These are phyloP conservation scores for Chloropsis cyanopogon DNA, from an alignment of 2,113 vertebrate species.

Conservation along the genomic window DNA sequence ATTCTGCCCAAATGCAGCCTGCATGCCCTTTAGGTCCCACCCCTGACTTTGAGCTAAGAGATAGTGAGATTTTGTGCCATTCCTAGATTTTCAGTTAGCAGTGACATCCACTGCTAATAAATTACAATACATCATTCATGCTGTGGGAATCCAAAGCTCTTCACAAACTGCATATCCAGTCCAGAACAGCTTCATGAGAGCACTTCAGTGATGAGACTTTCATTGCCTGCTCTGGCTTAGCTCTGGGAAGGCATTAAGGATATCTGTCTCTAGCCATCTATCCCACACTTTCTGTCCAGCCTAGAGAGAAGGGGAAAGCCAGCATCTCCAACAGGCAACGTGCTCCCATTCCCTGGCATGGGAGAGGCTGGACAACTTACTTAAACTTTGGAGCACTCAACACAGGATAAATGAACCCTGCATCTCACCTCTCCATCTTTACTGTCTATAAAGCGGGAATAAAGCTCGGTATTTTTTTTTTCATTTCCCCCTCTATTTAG, in stretches of 20 bases:
- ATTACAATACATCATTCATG: not conserved
- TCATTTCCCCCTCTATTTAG: rapidly evolving
- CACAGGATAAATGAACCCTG: not conserved
- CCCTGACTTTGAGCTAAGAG: not conserved
- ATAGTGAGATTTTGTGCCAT: not conserved
- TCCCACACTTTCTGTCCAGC: not conserved
- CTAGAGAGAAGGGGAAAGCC: not conserved
- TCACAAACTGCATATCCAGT: not conserved
- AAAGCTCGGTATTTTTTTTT: not conserved
- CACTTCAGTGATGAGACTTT: not conserved
- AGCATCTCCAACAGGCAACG: not conserved
- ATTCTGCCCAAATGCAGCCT: not conserved
- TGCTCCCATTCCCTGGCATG: rapidly evolving
- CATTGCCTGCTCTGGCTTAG: not conserved
- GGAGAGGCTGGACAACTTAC: not conserved
- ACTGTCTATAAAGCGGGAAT: not conserved
- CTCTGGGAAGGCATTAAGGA: not conserved
- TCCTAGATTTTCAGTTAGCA: not conserved
- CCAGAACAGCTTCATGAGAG: not conserved
- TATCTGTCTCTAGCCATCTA: not conserved
- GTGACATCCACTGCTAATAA: not conserved
- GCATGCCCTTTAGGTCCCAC: not conserved
- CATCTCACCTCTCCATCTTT: not conserved
- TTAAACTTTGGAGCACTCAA: not conserved
- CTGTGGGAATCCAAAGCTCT: not conserved